phyloP scores from a whole-genome alignment of 1,140 invertebrate genomes.

The Pollicipes pollicipes region DNA sequence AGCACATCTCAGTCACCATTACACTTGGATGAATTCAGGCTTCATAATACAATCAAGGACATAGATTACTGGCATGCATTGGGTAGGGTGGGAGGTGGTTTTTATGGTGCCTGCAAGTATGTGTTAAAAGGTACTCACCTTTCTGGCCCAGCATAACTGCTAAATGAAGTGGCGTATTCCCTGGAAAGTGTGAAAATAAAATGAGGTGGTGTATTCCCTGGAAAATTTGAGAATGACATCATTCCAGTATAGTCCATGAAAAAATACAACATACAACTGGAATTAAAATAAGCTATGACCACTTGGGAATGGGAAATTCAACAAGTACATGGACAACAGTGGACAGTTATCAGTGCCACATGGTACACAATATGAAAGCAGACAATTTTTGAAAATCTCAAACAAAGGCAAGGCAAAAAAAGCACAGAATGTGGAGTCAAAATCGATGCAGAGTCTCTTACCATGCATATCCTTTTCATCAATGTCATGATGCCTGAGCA shows the following conservation, averaged over 20 bases:
- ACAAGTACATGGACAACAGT: not conserved
- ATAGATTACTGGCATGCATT: not conserved
- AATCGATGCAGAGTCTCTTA: constrained; percentile 23
- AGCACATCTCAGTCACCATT: too few species aligned
- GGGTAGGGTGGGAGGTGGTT: not conserved
- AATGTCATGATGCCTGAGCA: constrained; percentile 38
- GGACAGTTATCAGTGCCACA: too few species aligned
- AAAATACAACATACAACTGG: not conserved
- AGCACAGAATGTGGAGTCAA: not conserved
- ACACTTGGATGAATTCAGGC: not conserved
- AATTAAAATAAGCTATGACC: not conserved
- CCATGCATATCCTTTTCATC: constrained; percentile 68
- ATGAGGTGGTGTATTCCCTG: too few species aligned
- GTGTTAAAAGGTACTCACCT: constrained; percentile 43
- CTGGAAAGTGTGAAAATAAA: constrained; percentile 31
- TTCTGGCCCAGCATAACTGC: constrained; percentile 89
- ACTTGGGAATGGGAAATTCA: not conserved
- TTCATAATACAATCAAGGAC: not conserved
- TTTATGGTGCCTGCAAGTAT: too few species aligned
- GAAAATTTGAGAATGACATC: too few species aligned
- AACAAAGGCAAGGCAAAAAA: too few species aligned
- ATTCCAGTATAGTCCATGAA: not conserved
- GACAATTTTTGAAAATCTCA: too few species aligned
- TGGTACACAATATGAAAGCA: too few species aligned
- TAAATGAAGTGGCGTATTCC: constrained; percentile 83